A percentile compares a stretch with the other conserved stretches of the same genome.
Evolutionary conservation across 2,888 invertebrate species (phyloP).

Genomic region (Lithosia quadra): DNA sequence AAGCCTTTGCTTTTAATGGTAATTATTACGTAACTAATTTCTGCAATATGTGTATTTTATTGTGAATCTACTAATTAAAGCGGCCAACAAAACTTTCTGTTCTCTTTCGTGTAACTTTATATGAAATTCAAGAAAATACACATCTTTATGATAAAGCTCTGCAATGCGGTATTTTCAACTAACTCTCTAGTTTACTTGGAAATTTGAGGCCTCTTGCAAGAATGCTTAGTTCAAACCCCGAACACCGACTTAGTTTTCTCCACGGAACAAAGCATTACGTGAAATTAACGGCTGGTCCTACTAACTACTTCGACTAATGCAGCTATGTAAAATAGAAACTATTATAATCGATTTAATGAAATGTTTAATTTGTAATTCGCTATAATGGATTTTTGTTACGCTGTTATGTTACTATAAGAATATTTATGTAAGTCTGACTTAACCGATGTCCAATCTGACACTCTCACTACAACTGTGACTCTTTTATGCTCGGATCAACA

Average conservation of each 20-base stretch:
- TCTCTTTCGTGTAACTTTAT: constrained; percentile 32
- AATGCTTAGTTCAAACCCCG: constrained; percentile 52
- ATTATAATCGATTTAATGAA: constrained; percentile 18
- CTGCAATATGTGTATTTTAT: background rate
- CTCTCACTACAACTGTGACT: background rate
- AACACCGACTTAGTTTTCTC: constrained; percentile 59
- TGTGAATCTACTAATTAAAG: background rate
- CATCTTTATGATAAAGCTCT: constrained; percentile 38
- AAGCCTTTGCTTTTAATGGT: too few species aligned
- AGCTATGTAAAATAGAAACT: constrained; percentile 20
- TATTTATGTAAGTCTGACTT: too few species aligned
- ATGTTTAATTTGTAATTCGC: background rate
- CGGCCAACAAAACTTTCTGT: background rate
- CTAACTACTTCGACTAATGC: constrained; percentile 31
- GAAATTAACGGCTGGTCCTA: constrained; percentile 53
- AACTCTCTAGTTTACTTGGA: constrained; percentile 52
- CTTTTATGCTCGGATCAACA: too few species aligned
- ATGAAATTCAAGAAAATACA: constrained; percentile 28
- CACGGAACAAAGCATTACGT: constrained; percentile 56
- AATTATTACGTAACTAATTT: too few species aligned
- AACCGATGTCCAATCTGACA: too few species aligned
- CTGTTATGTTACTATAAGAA: too few species aligned
- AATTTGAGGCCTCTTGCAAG: constrained; percentile 56
- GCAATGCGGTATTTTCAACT: constrained; percentile 56
- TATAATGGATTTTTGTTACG: background rate